phyloP scores from a whole-genome alignment of 2,113 vertebrate species.

The Spermophilus dauricus region DNA sequence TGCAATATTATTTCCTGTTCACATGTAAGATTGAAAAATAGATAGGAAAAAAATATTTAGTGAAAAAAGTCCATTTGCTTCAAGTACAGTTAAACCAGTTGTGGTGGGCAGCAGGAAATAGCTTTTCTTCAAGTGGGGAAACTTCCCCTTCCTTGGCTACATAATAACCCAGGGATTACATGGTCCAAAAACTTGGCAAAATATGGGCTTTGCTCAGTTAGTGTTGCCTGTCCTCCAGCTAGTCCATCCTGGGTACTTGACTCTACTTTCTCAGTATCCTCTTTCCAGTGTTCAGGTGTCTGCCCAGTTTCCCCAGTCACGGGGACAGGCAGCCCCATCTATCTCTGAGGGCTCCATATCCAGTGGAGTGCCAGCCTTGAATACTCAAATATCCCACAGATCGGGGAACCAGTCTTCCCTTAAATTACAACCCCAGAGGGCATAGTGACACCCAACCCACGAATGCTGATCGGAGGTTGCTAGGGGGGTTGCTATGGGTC shows the following conservation, averaged over 20 bases:
- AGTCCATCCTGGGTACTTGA: not conserved
- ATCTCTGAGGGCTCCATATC: not conserved
- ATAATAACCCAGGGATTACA: not conserved
- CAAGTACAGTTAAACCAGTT: not conserved
- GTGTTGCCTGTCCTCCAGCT: fast-evolving
- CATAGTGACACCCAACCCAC: not conserved
- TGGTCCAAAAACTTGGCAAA: not conserved
- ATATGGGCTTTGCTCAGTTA: not conserved
- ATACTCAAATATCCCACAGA: not conserved
- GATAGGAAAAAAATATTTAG: not conserved
- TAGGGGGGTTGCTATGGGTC: no score
- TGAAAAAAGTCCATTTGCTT: not conserved
- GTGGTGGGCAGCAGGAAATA: not conserved
- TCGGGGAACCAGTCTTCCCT: not conserved
- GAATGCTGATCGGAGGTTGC: no score
- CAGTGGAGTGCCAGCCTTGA: not conserved
- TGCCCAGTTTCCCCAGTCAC: not conserved
- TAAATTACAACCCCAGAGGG: not conserved
- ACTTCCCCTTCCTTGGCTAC: not conserved
- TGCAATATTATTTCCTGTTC: not conserved
- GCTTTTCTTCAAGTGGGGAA: not conserved
- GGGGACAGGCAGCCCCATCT: not conserved
- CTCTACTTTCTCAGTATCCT: fast-evolving
- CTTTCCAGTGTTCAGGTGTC: fast-evolving
- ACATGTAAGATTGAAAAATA: not conserved